Base-by-base conservation (phyloP, 2,113 vertebrate species). In the Monarcha castaneiventris region DNA sequence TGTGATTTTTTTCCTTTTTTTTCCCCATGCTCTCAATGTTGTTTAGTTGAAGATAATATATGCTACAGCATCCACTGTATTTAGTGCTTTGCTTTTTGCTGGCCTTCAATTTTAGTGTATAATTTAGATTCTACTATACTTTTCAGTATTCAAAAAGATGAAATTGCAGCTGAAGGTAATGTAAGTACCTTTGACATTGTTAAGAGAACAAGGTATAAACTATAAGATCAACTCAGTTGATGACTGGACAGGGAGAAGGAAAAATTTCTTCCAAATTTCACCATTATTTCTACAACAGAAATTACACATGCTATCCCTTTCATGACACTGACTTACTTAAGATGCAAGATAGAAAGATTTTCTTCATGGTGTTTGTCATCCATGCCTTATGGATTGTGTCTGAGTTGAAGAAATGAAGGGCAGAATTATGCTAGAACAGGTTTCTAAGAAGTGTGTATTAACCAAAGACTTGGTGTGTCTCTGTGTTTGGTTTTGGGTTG, bases 1-100 rank as follows among this genome's bases (percentile, higher is more conserved):
- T 43, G 8, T 44, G 23, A 3, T 26, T 17, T 55, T 51, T 21
- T 21, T 11, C 4, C 5, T 3, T 4, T n/a, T 19, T 10, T 21
- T 13, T 5, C 1, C 1, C 4, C 1, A 1, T 4, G 5, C 11
- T 85, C 4, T 85, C 12, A 39, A 0, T 74, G 21, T 48, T 84
- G 19, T 74, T 86, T 52, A 35, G 16, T 51, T 81, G 37, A 87
- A 78, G 43, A n/a, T 39, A 16, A 3, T 55, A 10, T 25, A 3
- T 51, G 46, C 33, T 61, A 18, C 66, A 76, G 21, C 27, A 56
- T 25, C 5, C 18, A 13, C 22, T 41, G 6, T 64, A 16, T 66
- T 77, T 46, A 41, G 32, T 37, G 33, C 52, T 49, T 81, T 77
- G 11, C 2, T 71, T 87, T 94, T 68, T 81, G 10, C n/a, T 87